Evolutionary conservation across 2,888 invertebrate species (phyloP).

Genomic region (Drosophila pseudotakahashii): DNA sequence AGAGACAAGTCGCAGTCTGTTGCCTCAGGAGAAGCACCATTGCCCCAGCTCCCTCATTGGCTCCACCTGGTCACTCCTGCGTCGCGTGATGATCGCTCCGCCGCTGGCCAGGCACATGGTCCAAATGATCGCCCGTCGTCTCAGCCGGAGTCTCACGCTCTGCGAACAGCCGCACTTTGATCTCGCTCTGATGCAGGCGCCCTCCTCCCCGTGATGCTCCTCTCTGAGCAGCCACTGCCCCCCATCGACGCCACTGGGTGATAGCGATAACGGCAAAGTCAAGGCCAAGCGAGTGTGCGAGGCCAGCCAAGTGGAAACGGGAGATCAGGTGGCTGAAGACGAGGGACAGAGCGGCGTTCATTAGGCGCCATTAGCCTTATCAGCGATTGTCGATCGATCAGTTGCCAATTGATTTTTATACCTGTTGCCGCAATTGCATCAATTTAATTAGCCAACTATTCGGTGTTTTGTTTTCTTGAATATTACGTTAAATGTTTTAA

Average conservation of each 20-base stretch:
- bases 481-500: neutral
- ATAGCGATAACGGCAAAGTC: conserved; percentile 26
- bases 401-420: conserved; percentile 21
- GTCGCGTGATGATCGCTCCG: conserved; percentile 86
- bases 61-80: conserved; percentile 18
- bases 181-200: conserved; percentile 29
- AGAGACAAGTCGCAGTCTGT: neutral
- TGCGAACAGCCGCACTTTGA: conserved; percentile 45
- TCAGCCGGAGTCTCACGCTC: conserved; percentile 20
- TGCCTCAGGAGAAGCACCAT: neutral
- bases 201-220: neutral
- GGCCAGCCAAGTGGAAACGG: conserved; percentile 6
- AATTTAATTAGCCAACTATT: conserved; percentile 1
- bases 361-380: conserved; percentile 23
- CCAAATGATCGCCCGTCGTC: conserved; percentile 84
- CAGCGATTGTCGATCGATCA: conserved; percentile 26
- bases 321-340: conserved; percentile 17
- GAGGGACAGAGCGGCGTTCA: neutral
- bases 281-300: conserved; percentile 21
- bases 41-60: conserved; percentile 1
- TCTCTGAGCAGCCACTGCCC: conserved; percentile 9
- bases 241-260: conserved; percentile 21
- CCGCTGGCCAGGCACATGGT: conserved; percentile 80
- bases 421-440: conserved; percentile 9
- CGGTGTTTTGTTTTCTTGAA: conserved; percentile 6